Conservation (phyloP, 2,113 vertebrate species). For the Odocoileus hemionus region DNA sequence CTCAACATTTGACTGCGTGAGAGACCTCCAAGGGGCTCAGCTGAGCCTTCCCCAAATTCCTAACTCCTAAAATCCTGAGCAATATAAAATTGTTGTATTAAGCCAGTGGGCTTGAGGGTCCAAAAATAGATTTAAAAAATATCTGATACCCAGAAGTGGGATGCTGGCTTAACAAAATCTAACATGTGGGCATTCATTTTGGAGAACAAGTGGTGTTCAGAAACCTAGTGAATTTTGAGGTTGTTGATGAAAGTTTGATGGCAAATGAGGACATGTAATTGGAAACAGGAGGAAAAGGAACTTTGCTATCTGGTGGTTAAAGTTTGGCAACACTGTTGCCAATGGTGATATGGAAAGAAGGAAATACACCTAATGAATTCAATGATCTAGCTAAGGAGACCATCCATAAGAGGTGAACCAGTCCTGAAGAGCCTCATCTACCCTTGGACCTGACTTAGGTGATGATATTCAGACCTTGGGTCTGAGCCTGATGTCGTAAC, state of each 20-base stretch:
- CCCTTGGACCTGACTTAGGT: background rate
- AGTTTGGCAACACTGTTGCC: background rate
- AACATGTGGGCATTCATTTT: background rate
- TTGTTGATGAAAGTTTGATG: background rate
- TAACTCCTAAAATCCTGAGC: background rate
- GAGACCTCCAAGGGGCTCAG: background rate
- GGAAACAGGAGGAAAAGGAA: background rate
- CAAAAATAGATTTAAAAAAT: background rate
- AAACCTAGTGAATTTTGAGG: background rate
- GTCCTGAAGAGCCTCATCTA: background rate
- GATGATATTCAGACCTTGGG: background rate
- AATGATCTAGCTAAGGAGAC: background rate
- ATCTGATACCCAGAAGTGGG: background rate
- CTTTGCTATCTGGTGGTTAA: background rate
- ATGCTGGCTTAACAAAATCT: background rate
- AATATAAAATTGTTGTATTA: background rate
- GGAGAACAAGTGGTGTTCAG: background rate
- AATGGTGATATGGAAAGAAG: background rate
- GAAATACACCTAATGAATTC: background rate
- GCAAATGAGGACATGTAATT: background rate
- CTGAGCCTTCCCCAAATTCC: background rate
- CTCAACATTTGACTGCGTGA: background rate
- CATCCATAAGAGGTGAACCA: background rate
- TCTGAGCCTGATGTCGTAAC: background rate
- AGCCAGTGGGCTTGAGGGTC: background rate